Evolutionary conservation across 2,888 invertebrate species (phyloP).

Genomic region (Agriopis leucophaearia): DNA sequence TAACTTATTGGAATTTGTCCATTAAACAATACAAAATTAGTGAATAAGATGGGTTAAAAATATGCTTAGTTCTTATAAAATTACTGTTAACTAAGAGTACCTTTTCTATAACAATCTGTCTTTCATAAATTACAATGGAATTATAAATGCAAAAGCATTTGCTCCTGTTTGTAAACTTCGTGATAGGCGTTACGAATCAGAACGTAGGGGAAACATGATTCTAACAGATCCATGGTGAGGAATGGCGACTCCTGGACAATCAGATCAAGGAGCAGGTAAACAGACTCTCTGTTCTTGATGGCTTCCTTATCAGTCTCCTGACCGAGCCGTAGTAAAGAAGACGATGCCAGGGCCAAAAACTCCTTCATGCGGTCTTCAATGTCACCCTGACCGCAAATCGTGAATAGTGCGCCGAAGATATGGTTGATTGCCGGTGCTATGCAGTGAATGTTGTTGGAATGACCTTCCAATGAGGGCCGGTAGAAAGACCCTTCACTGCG

Average conservation of each 20-base stretch:
- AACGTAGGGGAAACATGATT: conserved; percentile 99
- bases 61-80: conserved; percentile 1
- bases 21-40: conserved; percentile 23
- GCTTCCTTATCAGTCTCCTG: conserved; percentile 98
- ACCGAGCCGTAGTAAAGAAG: conserved; percentile 96
- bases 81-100: conserved; percentile 27
- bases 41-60: conserved; percentile 20
- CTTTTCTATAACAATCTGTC: conserved; percentile 41
- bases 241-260: conserved; percentile 99
- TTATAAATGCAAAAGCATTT: conserved; percentile 85
- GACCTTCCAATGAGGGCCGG: conserved; percentile 95
- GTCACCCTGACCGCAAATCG: conserved; percentile 97
- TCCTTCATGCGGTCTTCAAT: conserved; percentile 99
- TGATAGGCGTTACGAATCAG: conserved; percentile 99
- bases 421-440: conserved; percentile 98
- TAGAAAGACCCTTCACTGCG: conserved; percentile 96
- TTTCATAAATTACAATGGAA: conserved; percentile 52
- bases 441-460: conserved; percentile 99
- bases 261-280: conserved; percentile 98
- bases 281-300: conserved; percentile 97
- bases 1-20: conserved; percentile 30
- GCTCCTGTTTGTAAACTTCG: conserved; percentile 96
- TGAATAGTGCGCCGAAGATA: conserved; percentile 98
- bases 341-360: conserved; percentile 96
- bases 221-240: conserved; percentile 98